Percentiles rank a stretch among this genome's conserved stretches.
Evolutionary conservation across 1,140 invertebrate species (phyloP).

Genomic region (Euura lappo): DNA sequence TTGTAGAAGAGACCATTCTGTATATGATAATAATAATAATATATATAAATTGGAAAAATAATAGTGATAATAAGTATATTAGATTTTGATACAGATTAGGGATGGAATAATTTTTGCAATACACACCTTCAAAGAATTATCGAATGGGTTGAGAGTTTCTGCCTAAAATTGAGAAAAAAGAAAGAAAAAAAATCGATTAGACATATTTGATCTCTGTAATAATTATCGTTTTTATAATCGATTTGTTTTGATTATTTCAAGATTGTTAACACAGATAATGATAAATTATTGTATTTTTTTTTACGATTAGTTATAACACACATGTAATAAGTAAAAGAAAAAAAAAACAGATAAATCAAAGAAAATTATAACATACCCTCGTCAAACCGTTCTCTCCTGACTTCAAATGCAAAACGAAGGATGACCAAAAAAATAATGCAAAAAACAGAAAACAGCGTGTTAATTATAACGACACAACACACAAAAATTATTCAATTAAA

Average conservation of each 20-base stretch:
- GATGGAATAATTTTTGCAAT: background rate
- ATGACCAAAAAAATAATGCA: conserved; percentile 51
- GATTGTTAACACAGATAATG: no score
- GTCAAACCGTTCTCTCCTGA: conserved; percentile 67
- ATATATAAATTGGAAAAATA: conserved; percentile 10
- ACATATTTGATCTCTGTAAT: background rate
- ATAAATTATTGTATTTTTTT: background rate
- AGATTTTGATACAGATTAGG: background rate
- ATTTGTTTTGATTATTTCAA: no score
- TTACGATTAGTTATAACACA: no score
- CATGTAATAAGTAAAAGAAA: background rate
- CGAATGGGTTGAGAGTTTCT: conserved; percentile 88
- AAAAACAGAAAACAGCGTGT: conserved; percentile 50
- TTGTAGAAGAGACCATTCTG: conserved; percentile 79
- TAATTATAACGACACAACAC: conserved; percentile 40
- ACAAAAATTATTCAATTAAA: conserved; percentile 15
- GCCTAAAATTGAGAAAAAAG: conserved; percentile 60
- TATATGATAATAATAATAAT: conserved; percentile 20
- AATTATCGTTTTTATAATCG: no score
- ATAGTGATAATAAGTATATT: background rate
- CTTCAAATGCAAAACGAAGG: conserved; percentile 56
- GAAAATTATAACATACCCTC: conserved; percentile 62
- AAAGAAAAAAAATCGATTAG: conserved; percentile 21
- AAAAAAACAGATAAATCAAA: conserved; percentile 18
- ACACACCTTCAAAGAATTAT: conserved; percentile 67